Evolutionary conservation across 2,797 vertebrate genomes (phyloP), one percentile per base, ranked within the genome.

Genomic region (Moxostoma hubbsi): DNA sequence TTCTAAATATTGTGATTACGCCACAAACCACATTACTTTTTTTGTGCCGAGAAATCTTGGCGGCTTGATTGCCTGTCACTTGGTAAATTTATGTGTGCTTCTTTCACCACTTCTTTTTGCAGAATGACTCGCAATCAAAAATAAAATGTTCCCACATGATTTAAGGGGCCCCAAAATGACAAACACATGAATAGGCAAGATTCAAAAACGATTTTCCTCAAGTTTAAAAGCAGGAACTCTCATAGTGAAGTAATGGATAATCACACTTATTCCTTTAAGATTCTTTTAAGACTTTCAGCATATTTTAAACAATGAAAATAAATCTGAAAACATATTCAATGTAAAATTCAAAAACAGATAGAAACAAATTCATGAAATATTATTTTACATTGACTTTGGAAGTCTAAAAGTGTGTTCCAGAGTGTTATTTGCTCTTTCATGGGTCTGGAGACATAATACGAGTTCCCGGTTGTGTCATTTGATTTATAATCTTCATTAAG

Each of bases 21-120:
- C 11, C 49, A 54, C 36, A 62, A 58, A 62, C n/a, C n/a, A 15
- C 16, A 65, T 50, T 64, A 55, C 15, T 47, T 49, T 47, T 49
- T 61, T 79, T 36, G 16, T 71, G 67, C 59, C 57, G 12, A 49
- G 43, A 57, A 13, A 55, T 71, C 15, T 46, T 64, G 77, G 57
- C 0, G 12, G 53, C 36, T 64, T 72, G 43, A 72, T 71, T 78
- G 43, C 36, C 15, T n/a, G 0, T 62, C 15, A 46, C 24, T 63
- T 46, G 62, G 43, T 69, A 59, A 9, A 68, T 68, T 10, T 64
- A 67, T 67, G 12, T 76, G 15, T 66, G 12, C 45, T 57, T 55
- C 53, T 55, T 54, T 55, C 15, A 24, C 10, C 36, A 18, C 15
- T 65, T 75, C 61, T 64, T n/a, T 10, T 16, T 45, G 2, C 15